These are phyloP conservation scores for Drosophila bocqueti DNA, from an alignment of 1,140 invertebrate genomes.

Conservation along the genomic window DNA sequence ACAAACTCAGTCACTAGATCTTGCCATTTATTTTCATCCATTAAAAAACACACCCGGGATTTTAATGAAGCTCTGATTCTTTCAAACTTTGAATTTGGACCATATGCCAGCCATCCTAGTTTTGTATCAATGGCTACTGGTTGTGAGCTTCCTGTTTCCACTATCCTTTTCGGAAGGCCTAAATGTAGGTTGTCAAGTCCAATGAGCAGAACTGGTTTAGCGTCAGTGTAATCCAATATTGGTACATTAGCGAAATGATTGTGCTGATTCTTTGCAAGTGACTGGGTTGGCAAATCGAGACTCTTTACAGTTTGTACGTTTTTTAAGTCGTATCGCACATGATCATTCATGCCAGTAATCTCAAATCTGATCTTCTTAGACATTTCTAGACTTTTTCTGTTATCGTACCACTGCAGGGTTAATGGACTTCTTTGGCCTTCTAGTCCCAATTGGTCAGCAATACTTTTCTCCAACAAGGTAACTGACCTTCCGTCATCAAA, in stretches of 20 bases:
- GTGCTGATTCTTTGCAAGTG: neutral
- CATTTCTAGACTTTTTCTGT: too few relatives aligned
- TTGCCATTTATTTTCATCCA: neutral
- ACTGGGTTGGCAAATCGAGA: neutral
- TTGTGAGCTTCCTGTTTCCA: too few relatives aligned
- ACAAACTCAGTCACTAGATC: neutral
- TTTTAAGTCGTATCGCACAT: neutral
- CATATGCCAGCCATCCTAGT: neutral
- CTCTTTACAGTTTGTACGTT: neutral
- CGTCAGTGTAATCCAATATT: neutral
- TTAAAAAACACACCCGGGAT: neutral
- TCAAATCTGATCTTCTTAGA: neutral
- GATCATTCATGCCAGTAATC: neutral
- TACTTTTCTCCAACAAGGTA: neutral
- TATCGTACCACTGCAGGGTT: too few relatives aligned
- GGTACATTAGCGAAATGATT: neutral
- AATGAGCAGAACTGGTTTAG: too few relatives aligned
- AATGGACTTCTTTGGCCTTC: neutral
- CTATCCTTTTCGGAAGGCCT: too few relatives aligned
- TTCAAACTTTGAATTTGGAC: neutral
- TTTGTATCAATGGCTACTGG: neutral
- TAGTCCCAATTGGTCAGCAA: neutral
- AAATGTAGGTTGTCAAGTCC: too few relatives aligned
- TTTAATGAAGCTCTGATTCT: neutral
- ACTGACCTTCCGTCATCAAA: neutral